Base-by-base conservation (phyloP, 2,888 invertebrate species). In the Mayetiola destructor region DNA sequence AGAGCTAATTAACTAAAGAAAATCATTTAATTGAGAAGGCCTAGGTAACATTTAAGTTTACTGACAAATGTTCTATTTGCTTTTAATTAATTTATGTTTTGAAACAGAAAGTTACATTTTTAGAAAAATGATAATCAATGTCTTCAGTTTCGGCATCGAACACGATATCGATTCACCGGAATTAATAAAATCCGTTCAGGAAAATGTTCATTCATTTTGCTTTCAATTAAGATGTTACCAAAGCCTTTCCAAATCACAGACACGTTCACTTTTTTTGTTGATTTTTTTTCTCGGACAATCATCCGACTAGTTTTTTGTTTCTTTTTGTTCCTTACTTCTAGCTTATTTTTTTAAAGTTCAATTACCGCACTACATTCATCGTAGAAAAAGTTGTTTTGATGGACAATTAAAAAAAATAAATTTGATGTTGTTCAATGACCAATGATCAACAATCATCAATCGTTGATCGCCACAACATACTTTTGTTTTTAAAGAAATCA, bases 201-300 rank as follows among this genome's bases (percentile, higher is more conserved):
- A 53, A 32, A 32, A 30, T 30, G 12, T 10, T 32, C 9, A 29
- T 48, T 48, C 2, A 56, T 10, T 10, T 42, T 39, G 40, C 18
- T 29, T 37, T 56, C 30, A 42, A 40, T 52, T 52, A 53, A 42
- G 23, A 57, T 35, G 18, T 52, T 42, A 57, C 20, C 12, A 57
- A 60, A 60, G 59, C 59, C 58, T 61, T 59, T 59, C 56, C 61
- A 61, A 59, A 61, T 61, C 61, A 61, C 61, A 61, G 61, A 61
- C 52, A 23, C 57, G 52, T 60, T 60, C 58, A 56, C 58, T 56
- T 53, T 58, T 39, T 53, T 53, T 58, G 32, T 56, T 56, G 30
- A 32, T 9, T 32, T 32, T 32, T 32, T 32, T 32, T 32, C 12
- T 32, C 12, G 12, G 12, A 9, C 32, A 6, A 9, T 32, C 6